Base-by-base conservation (phyloP, 2,888 invertebrate genomes). In the Mongoloraphidia duomilia region DNA sequence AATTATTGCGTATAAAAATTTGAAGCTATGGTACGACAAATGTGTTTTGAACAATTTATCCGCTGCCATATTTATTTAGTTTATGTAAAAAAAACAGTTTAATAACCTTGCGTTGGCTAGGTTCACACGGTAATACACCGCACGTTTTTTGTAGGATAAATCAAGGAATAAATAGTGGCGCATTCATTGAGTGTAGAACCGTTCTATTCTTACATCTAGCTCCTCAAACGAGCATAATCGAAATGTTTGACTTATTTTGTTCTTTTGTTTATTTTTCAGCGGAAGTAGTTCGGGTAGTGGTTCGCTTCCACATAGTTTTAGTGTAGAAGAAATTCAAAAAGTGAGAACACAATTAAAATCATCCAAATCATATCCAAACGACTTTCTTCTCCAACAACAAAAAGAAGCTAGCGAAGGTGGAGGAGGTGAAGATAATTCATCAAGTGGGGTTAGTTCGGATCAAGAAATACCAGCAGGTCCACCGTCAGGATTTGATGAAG, bases 311-410 rank as follows among this genome's bases (percentile, higher is more conserved):
- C 89, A 87, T 63, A 88, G 88, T 53, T 82, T 89, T 68, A 87
- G 86, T 47, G 89, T 88, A 50, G 89, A 90, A 65, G 90, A 90
- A 68, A 89, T 90, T 49, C 88, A 89, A 64, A 88, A 87, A 66
- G 86, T 88, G 54, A 76, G 88, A 55, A 85, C 84, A 34, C 81
- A 86, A 59, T 72, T 92, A 51, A 89, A 88, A 65, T 84, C 86
- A 49, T 89, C 89, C 8, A 86, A 86, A 64, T 89, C 89, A 10
- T 89, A 85, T 66, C 90, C 90, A 37, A 88, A 87, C 68, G 86
- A 88, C 62, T 79, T 90, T 57, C 66, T 78, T 45, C 63, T 71
- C 52, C 74, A 70, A 54, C 71, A 75, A 58, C 65, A 65, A 38
- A 70, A 71, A 56, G 54, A 62, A 12, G 60, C 60, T 45, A 57